Percentiles rank a stretch among this genome's conserved stretches.
These are phyloP conservation scores for Drosophila monieri DNA, from an alignment of 2,888 invertebrate genomes.

Conservation along the genomic window DNA sequence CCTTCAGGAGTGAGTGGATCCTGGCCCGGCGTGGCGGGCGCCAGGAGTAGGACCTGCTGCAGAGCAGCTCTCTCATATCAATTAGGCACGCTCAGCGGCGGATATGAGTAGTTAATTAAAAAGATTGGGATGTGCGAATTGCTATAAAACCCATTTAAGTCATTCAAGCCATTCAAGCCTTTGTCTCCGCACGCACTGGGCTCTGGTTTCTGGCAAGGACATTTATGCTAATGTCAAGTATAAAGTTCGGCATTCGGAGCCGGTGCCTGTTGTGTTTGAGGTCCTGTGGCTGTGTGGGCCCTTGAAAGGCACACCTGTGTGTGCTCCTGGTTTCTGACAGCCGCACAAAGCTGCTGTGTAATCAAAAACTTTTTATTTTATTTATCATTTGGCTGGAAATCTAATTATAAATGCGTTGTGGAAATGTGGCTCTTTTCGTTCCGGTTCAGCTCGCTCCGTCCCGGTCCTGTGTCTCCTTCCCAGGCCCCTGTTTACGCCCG, in stretches of 20 bases:
- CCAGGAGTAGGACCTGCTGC: neutral
- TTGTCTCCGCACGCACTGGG: constrained; percentile 10
- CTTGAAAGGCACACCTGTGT: constrained; percentile 22
- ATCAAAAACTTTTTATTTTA: constrained; percentile 59
- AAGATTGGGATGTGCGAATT: constrained; percentile 58
- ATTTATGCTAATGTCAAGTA: constrained; percentile 59
- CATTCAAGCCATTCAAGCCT: constrained; percentile 5
- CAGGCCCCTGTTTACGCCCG: constrained; percentile 7
- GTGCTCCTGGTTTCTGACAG: constrained; percentile 25
- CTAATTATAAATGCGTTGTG: constrained; percentile 72
- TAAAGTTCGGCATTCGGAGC: neutral
- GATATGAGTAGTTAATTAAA: constrained; percentile 79
- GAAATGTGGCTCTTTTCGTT: constrained; percentile 58
- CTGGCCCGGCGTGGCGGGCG: neutral
- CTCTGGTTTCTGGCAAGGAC: constrained; percentile 37
- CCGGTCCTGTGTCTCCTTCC: constrained; percentile 20
- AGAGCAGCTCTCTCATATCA: constrained; percentile 54
- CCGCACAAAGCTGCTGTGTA: constrained; percentile 42
- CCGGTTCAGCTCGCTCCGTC: constrained; percentile 9
- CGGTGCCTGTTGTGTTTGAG: constrained; percentile 2
- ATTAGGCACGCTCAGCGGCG: constrained; percentile 68
- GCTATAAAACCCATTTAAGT: constrained; percentile 23
- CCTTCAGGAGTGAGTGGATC: constrained; percentile 36
- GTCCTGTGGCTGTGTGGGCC: constrained; percentile 24
- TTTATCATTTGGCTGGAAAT: constrained; percentile 68